Evolutionary conservation across 2,888 invertebrate genomes (phyloP).

Genomic region (Ramazzottius varieornatus): DNA sequence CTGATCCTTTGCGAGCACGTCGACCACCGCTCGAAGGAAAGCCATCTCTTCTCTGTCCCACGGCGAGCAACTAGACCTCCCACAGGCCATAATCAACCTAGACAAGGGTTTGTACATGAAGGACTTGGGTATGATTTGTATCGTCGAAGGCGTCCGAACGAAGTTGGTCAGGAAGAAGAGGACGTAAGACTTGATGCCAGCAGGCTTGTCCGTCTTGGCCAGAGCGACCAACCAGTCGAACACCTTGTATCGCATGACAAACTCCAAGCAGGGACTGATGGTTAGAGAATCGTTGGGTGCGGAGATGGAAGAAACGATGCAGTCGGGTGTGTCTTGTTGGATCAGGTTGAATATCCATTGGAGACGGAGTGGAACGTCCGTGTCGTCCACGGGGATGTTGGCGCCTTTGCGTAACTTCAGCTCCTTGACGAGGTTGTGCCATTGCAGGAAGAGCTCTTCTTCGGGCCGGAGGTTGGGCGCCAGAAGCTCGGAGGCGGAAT

Average conservation of each 20-base stretch:
- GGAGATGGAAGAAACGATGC: neutral
- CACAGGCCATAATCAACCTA: neutral
- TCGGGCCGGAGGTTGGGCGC: neutral
- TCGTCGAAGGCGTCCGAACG: neutral
- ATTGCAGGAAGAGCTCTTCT: conserved; percentile 2
- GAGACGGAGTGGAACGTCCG: neutral
- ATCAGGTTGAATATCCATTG: neutral
- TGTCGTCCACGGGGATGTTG: neutral
- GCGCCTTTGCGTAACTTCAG: neutral
- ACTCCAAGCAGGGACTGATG: neutral
- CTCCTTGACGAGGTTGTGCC: conserved; percentile 2
- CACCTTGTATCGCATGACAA: neutral
- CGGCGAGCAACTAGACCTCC: neutral
- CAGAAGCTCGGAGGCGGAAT: neutral
- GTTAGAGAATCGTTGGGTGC: neutral
- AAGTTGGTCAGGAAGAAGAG: conserved; percentile 2
- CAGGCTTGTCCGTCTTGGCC: neutral
- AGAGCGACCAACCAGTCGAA: conserved; percentile 1
- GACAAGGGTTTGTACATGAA: neutral
- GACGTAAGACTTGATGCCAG: neutral
- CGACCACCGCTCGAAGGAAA: neutral
- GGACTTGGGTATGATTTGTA: neutral
- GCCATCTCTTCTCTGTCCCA: neutral
- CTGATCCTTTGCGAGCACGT: neutral
- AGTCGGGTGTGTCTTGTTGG: neutral